Percentiles rank a stretch among this genome's conserved stretches.
Evolutionary conservation across 2,797 vertebrate species (phyloP).

Genomic region (Chaetophractus vellerosus): DNA sequence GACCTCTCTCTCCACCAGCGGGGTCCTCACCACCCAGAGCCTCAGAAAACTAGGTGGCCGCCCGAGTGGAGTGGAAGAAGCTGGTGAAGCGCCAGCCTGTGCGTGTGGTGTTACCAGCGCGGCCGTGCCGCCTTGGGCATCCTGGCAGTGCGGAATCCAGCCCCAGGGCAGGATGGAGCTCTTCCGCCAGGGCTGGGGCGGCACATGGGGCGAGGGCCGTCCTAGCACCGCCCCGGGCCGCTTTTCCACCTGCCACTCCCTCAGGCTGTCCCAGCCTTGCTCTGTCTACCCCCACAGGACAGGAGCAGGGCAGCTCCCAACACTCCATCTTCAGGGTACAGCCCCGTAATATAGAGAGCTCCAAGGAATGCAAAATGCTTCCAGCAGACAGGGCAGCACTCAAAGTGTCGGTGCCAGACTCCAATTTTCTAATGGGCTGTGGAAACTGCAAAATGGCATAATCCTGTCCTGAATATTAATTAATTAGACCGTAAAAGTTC

Average conservation of each 20-base stretch:
- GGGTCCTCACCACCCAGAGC: no score
- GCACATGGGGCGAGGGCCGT: no score
- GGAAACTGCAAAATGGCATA: neutral
- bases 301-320: accelerated
- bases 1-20: accelerated
- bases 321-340: neutral
- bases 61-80: accelerated
- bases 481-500: neutral
- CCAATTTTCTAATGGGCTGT: neutral
- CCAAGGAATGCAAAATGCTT: neutral
- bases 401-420: neutral
- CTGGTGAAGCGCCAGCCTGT: accelerated
- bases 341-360: neutral
- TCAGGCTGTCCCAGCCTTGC: accelerated
- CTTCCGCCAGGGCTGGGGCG: no score
- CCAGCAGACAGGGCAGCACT: neutral
- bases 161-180: neutral
- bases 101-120: neutral
- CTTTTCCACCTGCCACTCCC: accelerated
- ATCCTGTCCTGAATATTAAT: neutral
- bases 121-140: neutral
- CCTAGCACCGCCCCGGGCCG: accelerated
- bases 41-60: neutral
- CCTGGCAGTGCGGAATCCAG: neutral
- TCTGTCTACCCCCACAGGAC: neutral